A percentile compares a stretch with the other conserved stretches of the same genome.
Evolutionary conservation across 2,888 invertebrate species (phyloP).

Genomic region (Sphaerophoria rueppellii): DNA sequence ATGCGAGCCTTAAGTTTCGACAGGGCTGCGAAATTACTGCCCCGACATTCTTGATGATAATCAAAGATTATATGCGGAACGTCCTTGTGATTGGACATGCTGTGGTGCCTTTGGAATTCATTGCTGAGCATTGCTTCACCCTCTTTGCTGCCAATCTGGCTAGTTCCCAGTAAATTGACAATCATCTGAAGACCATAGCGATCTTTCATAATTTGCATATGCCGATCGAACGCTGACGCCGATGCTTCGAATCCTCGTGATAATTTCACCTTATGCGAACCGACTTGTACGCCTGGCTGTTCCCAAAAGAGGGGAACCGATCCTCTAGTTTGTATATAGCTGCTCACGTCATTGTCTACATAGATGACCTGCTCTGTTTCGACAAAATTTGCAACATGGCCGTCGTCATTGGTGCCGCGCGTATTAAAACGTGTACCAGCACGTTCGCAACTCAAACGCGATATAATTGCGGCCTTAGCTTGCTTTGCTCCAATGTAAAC

Average conservation of each 20-base stretch:
- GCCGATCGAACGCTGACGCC: slow-evolving; percentile 95
- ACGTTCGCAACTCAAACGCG: slow-evolving; percentile 97
- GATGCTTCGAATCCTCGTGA: slow-evolving; percentile 98
- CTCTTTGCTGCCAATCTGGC: slow-evolving; percentile 96
- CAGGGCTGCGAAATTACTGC: slow-evolving; percentile 91
- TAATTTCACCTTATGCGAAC: slow-evolving; percentile 98
- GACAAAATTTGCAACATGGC: slow-evolving; percentile 99
- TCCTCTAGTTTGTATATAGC: slow-evolving; percentile 96
- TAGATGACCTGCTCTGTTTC: slow-evolving; percentile 99
- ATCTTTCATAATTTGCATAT: slow-evolving; percentile 92
- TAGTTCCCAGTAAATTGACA: slow-evolving; percentile 95
- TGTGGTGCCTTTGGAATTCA: slow-evolving; percentile 93
- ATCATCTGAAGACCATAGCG: slow-evolving; percentile 96
- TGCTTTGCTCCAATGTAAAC: slow-evolving; percentile 98
- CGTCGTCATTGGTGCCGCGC: slow-evolving; percentile 99
- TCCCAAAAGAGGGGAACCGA: slow-evolving; percentile 99
- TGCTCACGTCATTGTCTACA: slow-evolving; percentile 94
- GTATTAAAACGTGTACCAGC: slow-evolving; percentile 99
- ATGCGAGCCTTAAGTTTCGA: slow-evolving; percentile 91
- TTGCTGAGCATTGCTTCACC: slow-evolving; percentile 98
- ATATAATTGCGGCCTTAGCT: slow-evolving; percentile 97
- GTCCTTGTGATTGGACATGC: slow-evolving; percentile 90
- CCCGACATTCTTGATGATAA: slow-evolving; percentile 96
- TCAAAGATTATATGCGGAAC: slow-evolving; percentile 96
- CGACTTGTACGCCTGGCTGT: slow-evolving; percentile 98